These are phyloP conservation scores for Thryonomys swinderianus DNA, from an alignment of 2,113 vertebrate species.

Conservation along the genomic window DNA sequence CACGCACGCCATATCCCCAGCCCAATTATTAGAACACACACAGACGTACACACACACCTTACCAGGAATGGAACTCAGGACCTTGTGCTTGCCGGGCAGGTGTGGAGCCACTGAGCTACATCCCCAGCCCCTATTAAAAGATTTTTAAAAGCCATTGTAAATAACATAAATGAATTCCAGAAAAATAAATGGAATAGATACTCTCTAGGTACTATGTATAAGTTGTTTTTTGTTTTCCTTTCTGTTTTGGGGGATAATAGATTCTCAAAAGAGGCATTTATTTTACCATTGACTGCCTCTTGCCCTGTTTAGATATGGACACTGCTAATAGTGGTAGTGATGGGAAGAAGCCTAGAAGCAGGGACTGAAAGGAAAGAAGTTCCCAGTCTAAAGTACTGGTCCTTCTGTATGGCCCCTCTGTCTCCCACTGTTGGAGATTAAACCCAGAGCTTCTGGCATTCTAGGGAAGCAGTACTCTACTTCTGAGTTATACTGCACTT, in stretches of 20 bases:
- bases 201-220: neutral
- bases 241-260: neutral
- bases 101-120: neutral
- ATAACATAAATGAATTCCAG: conserved; percentile 17
- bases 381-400: neutral
- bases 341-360: conserved; percentile 30
- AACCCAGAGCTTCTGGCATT: neutral
- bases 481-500: neutral
- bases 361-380: neutral
- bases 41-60: too few relatives aligned
- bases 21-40: neutral
- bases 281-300: neutral
- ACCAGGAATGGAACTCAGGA: too few relatives aligned
- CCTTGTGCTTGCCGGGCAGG: too few relatives aligned
- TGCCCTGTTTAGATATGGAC: neutral
- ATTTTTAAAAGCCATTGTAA: neutral
- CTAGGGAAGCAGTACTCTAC: neutral
- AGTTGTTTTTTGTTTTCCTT: neutral
- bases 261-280: conserved; percentile 12
- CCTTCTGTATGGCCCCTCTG: neutral
- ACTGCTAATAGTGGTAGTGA: neutral
- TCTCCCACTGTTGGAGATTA: neutral
- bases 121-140: neutral
- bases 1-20: neutral
- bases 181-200: conserved; percentile 42